These are phyloP conservation scores for Tenthredo scrophulariae DNA, from an alignment of 2,888 invertebrate genomes.

Conservation along the genomic window DNA sequence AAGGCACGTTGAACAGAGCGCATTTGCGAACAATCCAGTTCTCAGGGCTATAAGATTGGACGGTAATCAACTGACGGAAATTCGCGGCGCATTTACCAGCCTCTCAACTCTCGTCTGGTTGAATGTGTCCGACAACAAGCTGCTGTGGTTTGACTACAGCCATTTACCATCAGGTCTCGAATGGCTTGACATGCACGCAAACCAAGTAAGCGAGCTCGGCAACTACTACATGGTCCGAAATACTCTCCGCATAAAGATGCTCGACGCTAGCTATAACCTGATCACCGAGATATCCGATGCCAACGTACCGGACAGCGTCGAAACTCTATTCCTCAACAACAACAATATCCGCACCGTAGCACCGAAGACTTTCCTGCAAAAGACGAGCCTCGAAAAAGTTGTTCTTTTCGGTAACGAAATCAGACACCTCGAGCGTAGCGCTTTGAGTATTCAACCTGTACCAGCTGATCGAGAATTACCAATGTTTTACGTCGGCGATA, in stretches of 20 bases:
- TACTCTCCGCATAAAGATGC: slow-evolving; percentile 85
- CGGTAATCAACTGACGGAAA: slow-evolving; percentile 88
- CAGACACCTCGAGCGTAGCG: slow-evolving; percentile 85
- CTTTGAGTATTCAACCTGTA: slow-evolving; percentile 85
- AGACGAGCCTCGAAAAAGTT: slow-evolving; percentile 87
- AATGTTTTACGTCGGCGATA: slow-evolving; percentile 89
- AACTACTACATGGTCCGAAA: slow-evolving; percentile 86
- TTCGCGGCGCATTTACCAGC: slow-evolving; percentile 88
- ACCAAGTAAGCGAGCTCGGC: slow-evolving; percentile 87
- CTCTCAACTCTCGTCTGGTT: slow-evolving; percentile 88
- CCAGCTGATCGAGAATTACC: slow-evolving; percentile 86
- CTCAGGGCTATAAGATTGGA: slow-evolving; percentile 88
- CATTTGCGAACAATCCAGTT: slow-evolving; percentile 87
- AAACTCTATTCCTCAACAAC: slow-evolving; percentile 86
- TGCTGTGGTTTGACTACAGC: slow-evolving; percentile 90
- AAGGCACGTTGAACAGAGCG: slow-evolving; percentile 87
- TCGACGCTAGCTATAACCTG: slow-evolving; percentile 88
- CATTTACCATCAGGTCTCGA: slow-evolving; percentile 88
- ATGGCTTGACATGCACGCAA: slow-evolving; percentile 91
- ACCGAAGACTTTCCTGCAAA: slow-evolving; percentile 85
- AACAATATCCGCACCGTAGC: slow-evolving; percentile 86
- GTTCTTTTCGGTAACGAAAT: slow-evolving; percentile 88
- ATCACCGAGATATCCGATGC: slow-evolving; percentile 85
- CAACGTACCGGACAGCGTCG: slow-evolving; percentile 87
- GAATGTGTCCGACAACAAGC: slow-evolving; percentile 89